Conservation (phyloP, 1,140 invertebrate species). For the Cyrtorhinus lividipennis region DNA sequence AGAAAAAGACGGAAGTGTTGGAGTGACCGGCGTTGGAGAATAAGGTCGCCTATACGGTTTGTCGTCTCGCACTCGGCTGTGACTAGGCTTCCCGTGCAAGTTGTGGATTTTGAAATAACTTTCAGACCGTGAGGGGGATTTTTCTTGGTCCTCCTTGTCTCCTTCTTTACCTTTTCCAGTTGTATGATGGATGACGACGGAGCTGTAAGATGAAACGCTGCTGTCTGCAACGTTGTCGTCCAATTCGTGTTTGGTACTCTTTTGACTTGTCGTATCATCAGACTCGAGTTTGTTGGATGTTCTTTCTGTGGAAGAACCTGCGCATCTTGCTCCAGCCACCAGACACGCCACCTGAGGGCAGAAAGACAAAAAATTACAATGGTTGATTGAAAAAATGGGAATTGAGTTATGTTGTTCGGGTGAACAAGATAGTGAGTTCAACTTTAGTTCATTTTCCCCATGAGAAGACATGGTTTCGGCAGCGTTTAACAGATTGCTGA, state of each 20-base stretch:
- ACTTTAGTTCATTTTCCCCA: not conserved
- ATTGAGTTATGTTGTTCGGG: not conserved
- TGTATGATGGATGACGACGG: slow-evolving; percentile 16
- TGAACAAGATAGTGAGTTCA: not conserved
- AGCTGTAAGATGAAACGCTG: slow-evolving; percentile 13
- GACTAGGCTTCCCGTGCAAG: not conserved
- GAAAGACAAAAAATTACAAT: not conserved
- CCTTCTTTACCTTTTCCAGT: not conserved
- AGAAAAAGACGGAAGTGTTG: not conserved
- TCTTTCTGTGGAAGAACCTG: not conserved
- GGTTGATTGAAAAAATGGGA: not conserved
- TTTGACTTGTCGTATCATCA: not conserved
- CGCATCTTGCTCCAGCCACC: not conserved
- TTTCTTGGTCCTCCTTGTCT: not conserved
- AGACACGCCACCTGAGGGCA: not conserved
- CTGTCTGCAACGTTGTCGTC: slow-evolving; percentile 15
- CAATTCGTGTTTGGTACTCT: not conserved
- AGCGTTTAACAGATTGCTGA: not conserved
- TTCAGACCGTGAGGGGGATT: slow-evolving; percentile 4
- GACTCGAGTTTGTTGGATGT: not conserved
- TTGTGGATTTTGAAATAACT: slow-evolving; percentile 10
- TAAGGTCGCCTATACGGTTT: not conserved
- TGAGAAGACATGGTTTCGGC: not conserved
- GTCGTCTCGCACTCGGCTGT: not conserved
- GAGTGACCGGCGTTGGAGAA: not conserved